Conservation (phyloP, 2,888 invertebrate genomes). For the Cryptus armator region DNA sequence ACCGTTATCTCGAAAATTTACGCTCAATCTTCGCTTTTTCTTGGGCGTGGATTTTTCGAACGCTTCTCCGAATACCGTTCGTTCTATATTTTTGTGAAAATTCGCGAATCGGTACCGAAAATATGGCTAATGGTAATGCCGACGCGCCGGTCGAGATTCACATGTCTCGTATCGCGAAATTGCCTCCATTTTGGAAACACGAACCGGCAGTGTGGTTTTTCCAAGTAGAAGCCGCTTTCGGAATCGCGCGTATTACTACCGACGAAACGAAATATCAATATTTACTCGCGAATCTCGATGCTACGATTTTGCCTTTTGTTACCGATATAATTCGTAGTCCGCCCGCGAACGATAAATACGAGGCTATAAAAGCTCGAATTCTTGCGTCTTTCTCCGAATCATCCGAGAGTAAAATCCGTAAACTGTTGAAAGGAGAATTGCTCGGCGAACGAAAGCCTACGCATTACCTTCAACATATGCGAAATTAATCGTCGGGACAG, state of each 20-base stretch:
- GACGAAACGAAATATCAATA: slow-evolving; percentile 50
- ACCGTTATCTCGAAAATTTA: too few relatives aligned
- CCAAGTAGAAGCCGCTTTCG: slow-evolving; percentile 31
- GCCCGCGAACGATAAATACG: slow-evolving; percentile 16
- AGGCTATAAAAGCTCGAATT: slow-evolving; percentile 16
- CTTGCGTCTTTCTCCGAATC: slow-evolving; percentile 31
- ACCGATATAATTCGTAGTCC: slow-evolving; percentile 41
- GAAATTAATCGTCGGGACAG: slow-evolving; percentile 34
- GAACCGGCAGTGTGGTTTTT: slow-evolving; percentile 19
- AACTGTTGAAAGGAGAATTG: not conserved
- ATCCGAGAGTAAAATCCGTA: not conserved
- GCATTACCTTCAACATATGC: slow-evolving; percentile 33
- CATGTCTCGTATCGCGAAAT: slow-evolving; percentile 32
- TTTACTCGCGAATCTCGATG: slow-evolving; percentile 38
- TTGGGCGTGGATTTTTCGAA: too few relatives aligned
- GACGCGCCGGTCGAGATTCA: not conserved
- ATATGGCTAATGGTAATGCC: not conserved
- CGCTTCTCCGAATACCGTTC: not conserved
- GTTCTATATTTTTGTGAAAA: not conserved
- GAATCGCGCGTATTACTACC: not conserved
- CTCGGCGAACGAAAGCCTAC: slow-evolving; percentile 50
- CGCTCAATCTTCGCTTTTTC: too few relatives aligned
- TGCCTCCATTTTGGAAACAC: slow-evolving; percentile 39
- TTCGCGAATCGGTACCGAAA: not conserved
- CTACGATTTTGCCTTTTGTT: slow-evolving; percentile 21